Evolutionary conservation across 1,140 invertebrate species (phyloP).

Genomic region (Eueides isabella): DNA sequence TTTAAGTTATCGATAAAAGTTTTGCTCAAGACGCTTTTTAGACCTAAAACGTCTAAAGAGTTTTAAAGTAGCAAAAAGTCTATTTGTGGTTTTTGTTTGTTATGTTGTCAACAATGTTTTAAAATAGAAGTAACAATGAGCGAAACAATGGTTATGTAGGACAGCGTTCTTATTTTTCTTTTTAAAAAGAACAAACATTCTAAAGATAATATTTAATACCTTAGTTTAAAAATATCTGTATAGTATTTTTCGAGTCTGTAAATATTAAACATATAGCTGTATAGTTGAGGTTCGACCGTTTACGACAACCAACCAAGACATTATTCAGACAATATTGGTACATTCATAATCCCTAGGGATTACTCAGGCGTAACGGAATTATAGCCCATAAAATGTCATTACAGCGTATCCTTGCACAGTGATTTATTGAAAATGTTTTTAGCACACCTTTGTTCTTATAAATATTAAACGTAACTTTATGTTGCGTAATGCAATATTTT

Average conservation of each 20-base stretch:
- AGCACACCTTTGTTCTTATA: neutral
- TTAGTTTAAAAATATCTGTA: neutral
- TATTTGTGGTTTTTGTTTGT: constrained; percentile 26
- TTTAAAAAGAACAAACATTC: constrained; percentile 15
- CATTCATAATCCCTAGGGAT: constrained; percentile 3
- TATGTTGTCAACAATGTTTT: constrained; percentile 9
- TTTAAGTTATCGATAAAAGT: constrained; percentile 19
- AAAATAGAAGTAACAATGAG: constrained; percentile 15
- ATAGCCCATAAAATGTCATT: constrained; percentile 13
- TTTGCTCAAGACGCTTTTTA: constrained; percentile 28
- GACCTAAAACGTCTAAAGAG: constrained; percentile 35
- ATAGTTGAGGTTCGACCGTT: constrained; percentile 1
- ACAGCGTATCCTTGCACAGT: neutral
- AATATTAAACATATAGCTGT: neutral
- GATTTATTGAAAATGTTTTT: constrained; percentile 9
- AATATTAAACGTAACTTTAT: neutral
- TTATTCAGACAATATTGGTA: constrained; percentile 10
- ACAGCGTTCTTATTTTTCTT: constrained; percentile 14
- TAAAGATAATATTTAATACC: constrained; percentile 3
- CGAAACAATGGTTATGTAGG: constrained; percentile 18
- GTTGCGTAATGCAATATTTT: no score
- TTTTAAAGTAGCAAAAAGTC: constrained; percentile 37
- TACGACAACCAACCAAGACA: neutral
- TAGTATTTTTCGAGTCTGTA: neutral
- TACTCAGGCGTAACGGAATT: constrained; percentile 7